Evolutionary conservation across 1,140 invertebrate genomes (phyloP), one percentile per base, ranked within the genome.

Genomic region (Odontomachus brunneus): DNA sequence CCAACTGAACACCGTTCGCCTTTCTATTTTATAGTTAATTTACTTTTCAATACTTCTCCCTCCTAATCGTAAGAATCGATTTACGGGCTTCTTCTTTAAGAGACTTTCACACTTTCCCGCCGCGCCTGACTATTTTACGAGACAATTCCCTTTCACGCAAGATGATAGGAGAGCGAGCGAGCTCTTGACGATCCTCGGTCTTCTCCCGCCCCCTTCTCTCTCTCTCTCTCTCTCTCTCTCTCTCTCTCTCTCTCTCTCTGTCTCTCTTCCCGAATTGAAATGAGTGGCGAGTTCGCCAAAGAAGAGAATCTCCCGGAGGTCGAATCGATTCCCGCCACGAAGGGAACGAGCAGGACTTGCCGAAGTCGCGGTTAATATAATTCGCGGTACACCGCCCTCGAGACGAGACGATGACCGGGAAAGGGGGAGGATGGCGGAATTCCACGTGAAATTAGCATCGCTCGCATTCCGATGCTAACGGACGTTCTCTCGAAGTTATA

Each of bases 61-160:
- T 15, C 14, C 29, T 22, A 14, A 53, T 65, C 19, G n/a, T 55
- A 69, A 44, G 29, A 24, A 19, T 66, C 53, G 49, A 38, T 67
- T 26, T 44, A 19, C n/a, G n/a, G n/a, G n/a, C n/a, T n/a, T n/a
- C n/a, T n/a, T n/a, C n/a, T n/a, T n/a, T n/a, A n/a, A n/a, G n/a
- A n/a, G n/a, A n/a, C 49, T 78, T 44, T 19, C 15, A 29, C 53
- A 73, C 57, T 75, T 71, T 55, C 29, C 19, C 26, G 14, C 24
- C 57, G n/a, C n/a, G n/a, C n/a, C n/a, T 65, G 85, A 85, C 78
- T 87, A 89, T 87, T 90, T 89, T 84, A 87, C 84, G 82, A 84
- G 80, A 67, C 80, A 84, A 89, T 86, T 74, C 73, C 55, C 66
- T 84, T 81, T 88, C 73, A 72, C 84, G 66, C 67, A 73, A 85